phyloP scores from a whole-genome alignment of 2,797 vertebrate species.

The Apogon talboti region DNA sequence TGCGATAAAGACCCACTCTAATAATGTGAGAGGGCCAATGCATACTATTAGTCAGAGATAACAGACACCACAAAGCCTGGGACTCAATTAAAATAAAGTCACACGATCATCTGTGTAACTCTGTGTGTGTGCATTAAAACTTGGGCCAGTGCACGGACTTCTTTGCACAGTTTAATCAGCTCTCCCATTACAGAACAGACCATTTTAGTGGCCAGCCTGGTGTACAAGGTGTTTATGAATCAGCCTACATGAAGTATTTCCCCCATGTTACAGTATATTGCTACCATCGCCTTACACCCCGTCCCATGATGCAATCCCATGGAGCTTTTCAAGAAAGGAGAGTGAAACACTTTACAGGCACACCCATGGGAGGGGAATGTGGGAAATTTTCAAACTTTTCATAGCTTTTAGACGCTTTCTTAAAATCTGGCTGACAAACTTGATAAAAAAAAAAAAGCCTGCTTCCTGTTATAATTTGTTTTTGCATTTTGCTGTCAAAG shows the following conservation, averaged over 20 bases:
- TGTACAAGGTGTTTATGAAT: slow-evolving; percentile 76
- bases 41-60: slow-evolving; percentile 78
- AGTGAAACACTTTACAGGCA: slow-evolving; percentile 77
- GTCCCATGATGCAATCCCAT: slow-evolving; percentile 77
- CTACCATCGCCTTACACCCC: slow-evolving; percentile 69
- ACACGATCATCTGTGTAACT: slow-evolving; percentile 58
- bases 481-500: slow-evolving; percentile 50
- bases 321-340: slow-evolving; percentile 65
- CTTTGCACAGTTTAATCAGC: slow-evolving; percentile 13
- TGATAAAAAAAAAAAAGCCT: slow-evolving; percentile 35
- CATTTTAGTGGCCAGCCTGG: slow-evolving; percentile 45
- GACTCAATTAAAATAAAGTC: slow-evolving; percentile 81
- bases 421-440: slow-evolving; percentile 44
- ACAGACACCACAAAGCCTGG: slow-evolving; percentile 73
- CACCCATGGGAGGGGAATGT: slow-evolving; percentile 72
- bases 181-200: slow-evolving; percentile 41
- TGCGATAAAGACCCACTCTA: slow-evolving; percentile 79
- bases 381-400: slow-evolving; percentile 75
- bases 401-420: slow-evolving; percentile 70
- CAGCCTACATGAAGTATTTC: slow-evolving; percentile 78
- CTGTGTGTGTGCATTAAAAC: slow-evolving; percentile 33
- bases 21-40: slow-evolving; percentile 80
- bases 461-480: slow-evolving; percentile 32
- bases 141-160: slow-evolving; percentile 39
- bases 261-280: slow-evolving; percentile 74